Evolutionary conservation across 2,113 vertebrate genomes (phyloP).

Genomic region (Neotragus moschatus): DNA sequence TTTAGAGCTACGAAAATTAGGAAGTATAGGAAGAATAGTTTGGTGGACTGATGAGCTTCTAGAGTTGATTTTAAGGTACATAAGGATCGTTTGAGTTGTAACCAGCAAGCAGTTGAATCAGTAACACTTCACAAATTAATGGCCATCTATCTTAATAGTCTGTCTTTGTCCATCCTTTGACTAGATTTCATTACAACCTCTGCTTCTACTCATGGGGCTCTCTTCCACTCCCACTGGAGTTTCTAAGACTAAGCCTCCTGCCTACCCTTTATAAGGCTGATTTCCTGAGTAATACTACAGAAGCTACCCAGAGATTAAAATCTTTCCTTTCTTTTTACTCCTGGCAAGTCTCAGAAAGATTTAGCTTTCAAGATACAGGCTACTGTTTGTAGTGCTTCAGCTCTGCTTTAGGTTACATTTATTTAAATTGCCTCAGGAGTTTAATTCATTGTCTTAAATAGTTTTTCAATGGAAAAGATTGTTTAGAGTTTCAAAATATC

Average conservation of each 20-base stretch:
- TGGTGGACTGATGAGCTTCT: neutral
- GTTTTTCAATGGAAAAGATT: neutral
- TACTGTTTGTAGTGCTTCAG: constrained; percentile 24
- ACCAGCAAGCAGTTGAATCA: neutral
- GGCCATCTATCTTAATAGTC: neutral
- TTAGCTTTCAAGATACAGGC: neutral
- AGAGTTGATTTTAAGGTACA: constrained; percentile 1
- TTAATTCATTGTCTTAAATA: constrained; percentile 39
- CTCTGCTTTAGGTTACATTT: constrained; percentile 17
- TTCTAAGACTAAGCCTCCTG: neutral
- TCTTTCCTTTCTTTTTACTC: neutral
- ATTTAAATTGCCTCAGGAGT: neutral
- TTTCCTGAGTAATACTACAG: neutral
- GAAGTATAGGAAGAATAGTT: neutral
- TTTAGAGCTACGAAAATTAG: constrained; percentile 29
- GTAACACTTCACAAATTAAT: constrained; percentile 4
- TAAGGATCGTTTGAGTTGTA: neutral
- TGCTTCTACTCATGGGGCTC: neutral
- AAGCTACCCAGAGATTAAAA: neutral
- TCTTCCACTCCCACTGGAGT: neutral
- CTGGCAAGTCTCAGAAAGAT: neutral
- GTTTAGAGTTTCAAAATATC: constrained; percentile 12
- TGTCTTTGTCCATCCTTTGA: neutral
- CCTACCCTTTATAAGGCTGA: neutral
- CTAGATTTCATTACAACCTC: neutral